phyloP scores from a whole-genome alignment of 1,140 invertebrate species.

The Drosophila dunni region DNA sequence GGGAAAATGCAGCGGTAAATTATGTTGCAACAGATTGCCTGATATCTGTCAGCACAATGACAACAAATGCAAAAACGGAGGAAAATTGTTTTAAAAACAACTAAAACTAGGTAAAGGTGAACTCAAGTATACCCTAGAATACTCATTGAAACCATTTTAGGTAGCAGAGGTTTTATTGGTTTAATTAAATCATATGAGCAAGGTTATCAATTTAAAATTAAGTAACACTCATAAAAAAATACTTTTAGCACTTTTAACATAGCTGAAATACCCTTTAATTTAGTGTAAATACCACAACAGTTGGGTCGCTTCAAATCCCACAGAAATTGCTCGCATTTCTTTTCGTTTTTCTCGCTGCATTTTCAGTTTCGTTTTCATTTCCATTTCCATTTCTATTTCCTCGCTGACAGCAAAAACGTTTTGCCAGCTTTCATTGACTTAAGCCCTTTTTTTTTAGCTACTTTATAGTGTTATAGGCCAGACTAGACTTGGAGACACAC shows the following conservation, averaged over 20 bases:
- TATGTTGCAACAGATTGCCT: slow-evolving; percentile 50
- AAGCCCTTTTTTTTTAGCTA: slow-evolving; percentile 38
- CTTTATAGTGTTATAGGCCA: slow-evolving; percentile 48
- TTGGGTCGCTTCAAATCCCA: slow-evolving; percentile 18
- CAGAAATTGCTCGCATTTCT: slow-evolving; percentile 40
- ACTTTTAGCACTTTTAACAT: background rate
- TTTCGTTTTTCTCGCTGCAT: slow-evolving; percentile 39
- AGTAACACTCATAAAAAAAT: too few relatives aligned
- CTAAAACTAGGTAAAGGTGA: background rate
- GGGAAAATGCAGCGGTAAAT: slow-evolving; percentile 37
- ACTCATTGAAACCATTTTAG: background rate
- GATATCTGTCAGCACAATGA: slow-evolving; percentile 45
- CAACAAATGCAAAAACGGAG: background rate
- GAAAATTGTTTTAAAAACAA: background rate
- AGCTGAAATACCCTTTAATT: background rate
- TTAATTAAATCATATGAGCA: too few relatives aligned
- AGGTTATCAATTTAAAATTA: too few relatives aligned
- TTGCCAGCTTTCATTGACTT: slow-evolving; percentile 39
- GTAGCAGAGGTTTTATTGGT: background rate
- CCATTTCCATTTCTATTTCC: slow-evolving; percentile 39
- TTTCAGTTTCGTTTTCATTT: slow-evolving; percentile 54
- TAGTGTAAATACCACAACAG: slow-evolving; percentile 17
- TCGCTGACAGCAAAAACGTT: slow-evolving; percentile 26
- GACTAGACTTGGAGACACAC: background rate
- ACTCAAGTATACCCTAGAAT: slow-evolving; percentile 1